Evolutionary conservation across 2,113 vertebrate species (phyloP).

Genomic region (Andinoacara biseriatus): DNA sequence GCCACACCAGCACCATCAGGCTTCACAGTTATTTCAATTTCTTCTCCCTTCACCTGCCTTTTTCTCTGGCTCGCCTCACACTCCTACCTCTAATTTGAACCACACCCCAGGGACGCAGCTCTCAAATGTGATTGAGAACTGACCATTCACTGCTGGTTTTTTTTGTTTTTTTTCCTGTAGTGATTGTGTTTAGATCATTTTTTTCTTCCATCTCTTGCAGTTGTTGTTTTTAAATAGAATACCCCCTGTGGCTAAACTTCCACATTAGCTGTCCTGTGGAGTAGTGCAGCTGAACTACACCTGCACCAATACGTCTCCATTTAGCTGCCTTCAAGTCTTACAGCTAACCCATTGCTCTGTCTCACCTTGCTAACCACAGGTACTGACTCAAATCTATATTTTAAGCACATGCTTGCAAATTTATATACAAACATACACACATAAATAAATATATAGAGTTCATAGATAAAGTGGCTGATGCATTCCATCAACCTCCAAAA

Average conservation of each 20-base stretch:
- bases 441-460: not conserved
- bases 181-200: conserved; percentile 48
- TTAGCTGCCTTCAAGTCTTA: conserved; percentile 40
- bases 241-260: conserved; percentile 67
- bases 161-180: not conserved
- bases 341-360: conserved; percentile 21
- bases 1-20: not conserved
- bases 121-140: conserved; percentile 58
- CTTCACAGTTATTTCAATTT: conserved; percentile 7
- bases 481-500: not conserved
- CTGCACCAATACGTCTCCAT: conserved; percentile 69
- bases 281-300: conserved; percentile 48
- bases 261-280: conserved; percentile 67
- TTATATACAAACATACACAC: not conserved
- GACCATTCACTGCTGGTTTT: conserved; percentile 10
- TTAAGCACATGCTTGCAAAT: conserved; percentile 11
- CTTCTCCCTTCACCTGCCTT: conserved; percentile 8
- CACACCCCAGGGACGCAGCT: conserved; percentile 53
- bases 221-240: conserved; percentile 46
- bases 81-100: conserved; percentile 34
- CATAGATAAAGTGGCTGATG: not conserved
- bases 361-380: conserved; percentile 20
- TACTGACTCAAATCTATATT: conserved; percentile 11
- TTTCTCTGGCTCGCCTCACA: not conserved
- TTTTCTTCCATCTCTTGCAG: not conserved